phyloP scores from a whole-genome alignment of 2,113 vertebrate species.

The Tupaia tana region DNA sequence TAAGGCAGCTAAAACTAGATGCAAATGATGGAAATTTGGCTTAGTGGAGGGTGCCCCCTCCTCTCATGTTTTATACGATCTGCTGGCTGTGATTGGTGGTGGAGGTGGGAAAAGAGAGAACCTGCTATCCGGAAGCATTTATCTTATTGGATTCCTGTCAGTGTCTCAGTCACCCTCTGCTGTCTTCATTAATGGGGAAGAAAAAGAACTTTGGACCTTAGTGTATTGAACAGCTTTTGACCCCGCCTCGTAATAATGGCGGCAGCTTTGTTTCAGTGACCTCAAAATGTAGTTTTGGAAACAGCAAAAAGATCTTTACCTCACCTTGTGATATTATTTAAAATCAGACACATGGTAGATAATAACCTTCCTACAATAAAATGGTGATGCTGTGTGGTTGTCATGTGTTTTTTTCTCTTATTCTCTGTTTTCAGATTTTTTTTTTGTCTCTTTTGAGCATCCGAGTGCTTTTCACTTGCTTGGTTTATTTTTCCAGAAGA shows the following conservation, averaged over 20 bases:
- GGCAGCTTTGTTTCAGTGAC: slow-evolving; percentile 78
- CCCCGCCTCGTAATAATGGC: slow-evolving; percentile 78
- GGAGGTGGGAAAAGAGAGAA: slow-evolving; percentile 11
- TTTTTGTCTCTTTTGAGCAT: neutral
- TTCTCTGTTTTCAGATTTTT: slow-evolving; percentile 10
- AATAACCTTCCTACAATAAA: neutral
- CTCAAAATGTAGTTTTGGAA: slow-evolving; percentile 79
- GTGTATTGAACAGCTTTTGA: slow-evolving; percentile 66
- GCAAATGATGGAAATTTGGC: slow-evolving; percentile 60
- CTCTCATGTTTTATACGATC: neutral
- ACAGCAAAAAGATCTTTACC: slow-evolving; percentile 21
- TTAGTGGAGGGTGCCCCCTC: neutral
- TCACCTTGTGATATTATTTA: slow-evolving; percentile 11
- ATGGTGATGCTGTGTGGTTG: neutral
- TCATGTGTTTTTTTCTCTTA: neutral
- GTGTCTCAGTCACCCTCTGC: neutral
- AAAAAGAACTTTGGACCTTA: slow-evolving; percentile 59
- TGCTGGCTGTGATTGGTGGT: neutral
- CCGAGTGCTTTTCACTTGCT: slow-evolving; percentile 27
- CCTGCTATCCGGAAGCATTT: slow-evolving; percentile 1
- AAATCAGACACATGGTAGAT: slow-evolving; percentile 9
- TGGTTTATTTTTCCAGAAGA: slow-evolving; percentile 41
- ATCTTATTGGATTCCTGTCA: slow-evolving; percentile 61
- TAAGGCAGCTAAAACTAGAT: slow-evolving; percentile 11
- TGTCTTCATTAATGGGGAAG: slow-evolving; percentile 25